A percentile compares a stretch with the other conserved stretches of the same genome.
Conservation (phyloP, 1,140 invertebrate genomes). For the Diorhabda sublineata region DNA sequence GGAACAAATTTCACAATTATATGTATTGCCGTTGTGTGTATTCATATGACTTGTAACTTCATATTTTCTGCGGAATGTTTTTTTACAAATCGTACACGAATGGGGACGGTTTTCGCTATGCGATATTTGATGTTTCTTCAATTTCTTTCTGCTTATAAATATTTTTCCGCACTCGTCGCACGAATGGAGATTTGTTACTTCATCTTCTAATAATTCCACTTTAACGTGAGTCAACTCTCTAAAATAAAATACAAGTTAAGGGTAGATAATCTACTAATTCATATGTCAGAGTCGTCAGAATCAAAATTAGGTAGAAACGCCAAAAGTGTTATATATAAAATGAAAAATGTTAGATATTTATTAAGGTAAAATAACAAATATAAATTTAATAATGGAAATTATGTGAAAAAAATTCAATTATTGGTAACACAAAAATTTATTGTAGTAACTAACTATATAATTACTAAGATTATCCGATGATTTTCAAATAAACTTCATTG, state of each 20-base stretch:
- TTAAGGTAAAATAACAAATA: too few species aligned
- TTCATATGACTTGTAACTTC: conserved; percentile 50
- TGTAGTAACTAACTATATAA: too few species aligned
- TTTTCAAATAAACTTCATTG: too few species aligned
- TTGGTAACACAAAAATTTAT: too few species aligned
- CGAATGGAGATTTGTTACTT: conserved; percentile 1
- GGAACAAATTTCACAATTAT: conserved; percentile 39
- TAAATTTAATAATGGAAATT: too few species aligned
- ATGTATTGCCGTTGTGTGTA: conserved; percentile 41
- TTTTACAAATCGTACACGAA: conserved; percentile 51
- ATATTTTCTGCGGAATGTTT: conserved; percentile 34
- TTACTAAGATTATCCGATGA: too few species aligned
- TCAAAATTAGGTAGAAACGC: too few species aligned
- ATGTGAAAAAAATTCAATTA: too few species aligned
- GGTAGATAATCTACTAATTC: too few species aligned
- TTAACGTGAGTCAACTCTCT: not conserved
- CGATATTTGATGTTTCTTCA: conserved; percentile 57
- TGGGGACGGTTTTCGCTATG: conserved; percentile 61
- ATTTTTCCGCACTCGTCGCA: conserved; percentile 53
- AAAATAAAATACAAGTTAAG: not conserved
- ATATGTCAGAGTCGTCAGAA: too few species aligned
- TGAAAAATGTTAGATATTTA: too few species aligned
- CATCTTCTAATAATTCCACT: not conserved
- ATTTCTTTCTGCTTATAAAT: conserved; percentile 50
- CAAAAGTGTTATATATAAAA: too few species aligned